A percentile compares a stretch with the other conserved stretches of the same genome.
Conservation (phyloP, 37 sponge, comb jelly and placozoan genomes). For the Cliona cf. orientalis region DNA sequence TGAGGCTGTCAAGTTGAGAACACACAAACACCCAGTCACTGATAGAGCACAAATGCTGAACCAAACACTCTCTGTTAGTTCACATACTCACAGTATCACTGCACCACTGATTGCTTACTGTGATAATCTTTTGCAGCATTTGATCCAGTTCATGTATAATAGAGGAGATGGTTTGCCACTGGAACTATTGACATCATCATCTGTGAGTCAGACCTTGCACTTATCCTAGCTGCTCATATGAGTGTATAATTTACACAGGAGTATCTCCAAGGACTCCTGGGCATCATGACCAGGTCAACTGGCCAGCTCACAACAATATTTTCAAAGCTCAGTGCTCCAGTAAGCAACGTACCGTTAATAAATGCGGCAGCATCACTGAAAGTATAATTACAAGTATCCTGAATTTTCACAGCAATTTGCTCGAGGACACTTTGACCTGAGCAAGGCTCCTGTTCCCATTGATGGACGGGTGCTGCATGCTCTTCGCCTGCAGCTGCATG, state of each 20-base stretch:
- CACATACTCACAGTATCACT: constrained; percentile 1
- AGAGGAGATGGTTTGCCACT: constrained; percentile 43
- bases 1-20: constrained; percentile 57
- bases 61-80: constrained; percentile 55
- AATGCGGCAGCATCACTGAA: no score
- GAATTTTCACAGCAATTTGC: constrained; percentile 38
- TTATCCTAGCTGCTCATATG: neutral
- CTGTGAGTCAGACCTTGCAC: constrained; percentile 30
- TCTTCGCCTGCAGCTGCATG: constrained; percentile 47
- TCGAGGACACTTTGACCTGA: constrained; percentile 22
- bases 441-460: constrained; percentile 21
- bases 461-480: constrained; percentile 31
- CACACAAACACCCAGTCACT: constrained; percentile 34
- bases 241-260: constrained; percentile 40
- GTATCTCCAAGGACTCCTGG: constrained; percentile 65
- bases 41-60: constrained; percentile 52
- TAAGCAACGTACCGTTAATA: no score
- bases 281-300: constrained; percentile 59
- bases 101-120: neutral
- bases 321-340: constrained; percentile 48
- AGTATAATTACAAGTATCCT: neutral
- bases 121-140: constrained; percentile 31
- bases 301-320: constrained; percentile 54
- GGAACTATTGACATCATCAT: constrained; percentile 45
- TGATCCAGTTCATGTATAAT: constrained; percentile 60